phyloP scores from a whole-genome alignment of 2,113 vertebrate genomes.

The Gambusia affinis region DNA sequence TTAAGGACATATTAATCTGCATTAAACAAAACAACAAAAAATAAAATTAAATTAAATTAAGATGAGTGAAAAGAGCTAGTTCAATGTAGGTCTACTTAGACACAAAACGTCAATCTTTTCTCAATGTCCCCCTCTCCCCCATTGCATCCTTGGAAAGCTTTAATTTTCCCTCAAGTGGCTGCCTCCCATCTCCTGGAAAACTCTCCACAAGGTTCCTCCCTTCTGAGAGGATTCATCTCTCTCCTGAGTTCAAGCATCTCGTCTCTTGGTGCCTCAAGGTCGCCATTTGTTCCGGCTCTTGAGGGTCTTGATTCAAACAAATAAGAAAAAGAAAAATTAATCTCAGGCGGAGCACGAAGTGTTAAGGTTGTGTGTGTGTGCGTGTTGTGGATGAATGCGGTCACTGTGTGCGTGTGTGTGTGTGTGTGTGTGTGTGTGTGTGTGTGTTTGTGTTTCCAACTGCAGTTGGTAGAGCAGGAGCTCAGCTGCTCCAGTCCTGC shows the following conservation, averaged over 20 bases:
- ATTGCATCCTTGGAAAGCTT: slow-evolving; percentile 74
- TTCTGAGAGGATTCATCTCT: slow-evolving; percentile 58
- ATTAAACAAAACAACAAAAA: slow-evolving; percentile 51
- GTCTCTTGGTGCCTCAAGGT: slow-evolving; percentile 73
- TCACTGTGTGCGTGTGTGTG: neutral
- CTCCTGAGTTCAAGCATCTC: slow-evolving; percentile 71
- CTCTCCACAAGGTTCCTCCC: slow-evolving; percentile 67
- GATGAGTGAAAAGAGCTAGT: slow-evolving; percentile 26
- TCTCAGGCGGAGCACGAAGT: slow-evolving; percentile 45
- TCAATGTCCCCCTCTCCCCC: slow-evolving; percentile 46
- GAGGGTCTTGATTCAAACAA: slow-evolving; percentile 70
- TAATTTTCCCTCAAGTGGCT: slow-evolving; percentile 76
- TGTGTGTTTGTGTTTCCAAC: neutral
- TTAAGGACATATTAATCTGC: slow-evolving; percentile 27
- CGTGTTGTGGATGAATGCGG: slow-evolving; percentile 1
- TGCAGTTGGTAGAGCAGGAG: slow-evolving; percentile 43
- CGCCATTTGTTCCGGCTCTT: slow-evolving; percentile 59
- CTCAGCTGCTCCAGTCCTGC: slow-evolving; percentile 62
- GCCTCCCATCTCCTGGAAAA: slow-evolving; percentile 68
- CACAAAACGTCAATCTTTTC: slow-evolving; percentile 62
- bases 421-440: slow-evolving; percentile 10
- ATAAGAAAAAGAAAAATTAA: slow-evolving; percentile 64
- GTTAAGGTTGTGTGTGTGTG: slow-evolving; percentile 26
- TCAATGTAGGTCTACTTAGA: slow-evolving; percentile 48
- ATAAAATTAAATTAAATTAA: neutral